A percentile compares a stretch with the other conserved stretches of the same genome.
phyloP scores from a whole-genome alignment of 2,888 invertebrate genomes.

The Ormyrus labotus region DNA sequence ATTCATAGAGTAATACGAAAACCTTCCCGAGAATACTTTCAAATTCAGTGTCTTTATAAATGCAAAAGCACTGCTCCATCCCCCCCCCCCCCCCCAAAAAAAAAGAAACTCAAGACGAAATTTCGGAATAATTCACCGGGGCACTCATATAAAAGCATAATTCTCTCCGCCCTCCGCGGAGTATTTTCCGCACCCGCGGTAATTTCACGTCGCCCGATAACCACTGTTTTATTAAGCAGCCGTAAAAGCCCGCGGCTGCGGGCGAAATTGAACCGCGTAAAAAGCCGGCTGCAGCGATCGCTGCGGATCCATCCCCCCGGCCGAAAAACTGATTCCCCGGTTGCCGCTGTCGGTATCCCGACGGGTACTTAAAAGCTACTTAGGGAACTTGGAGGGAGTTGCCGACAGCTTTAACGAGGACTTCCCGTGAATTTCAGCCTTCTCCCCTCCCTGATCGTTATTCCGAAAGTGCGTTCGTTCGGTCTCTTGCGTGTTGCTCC shows the following conservation, averaged over 20 bases:
- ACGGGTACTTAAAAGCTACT: constrained; percentile 49
- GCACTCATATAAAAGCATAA: too few relatives aligned
- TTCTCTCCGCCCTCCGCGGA: too few relatives aligned
- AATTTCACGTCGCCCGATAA: constrained; percentile 28
- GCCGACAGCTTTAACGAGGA: constrained; percentile 30
- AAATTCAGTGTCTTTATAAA: background rate
- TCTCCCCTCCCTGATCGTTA: constrained; percentile 26
- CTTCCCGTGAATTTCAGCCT: constrained; percentile 5
- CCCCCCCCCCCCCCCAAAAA: background rate
- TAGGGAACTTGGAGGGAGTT: background rate
- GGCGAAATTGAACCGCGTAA: constrained; percentile 28
- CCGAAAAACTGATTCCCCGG: background rate
- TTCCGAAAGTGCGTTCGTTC: constrained; percentile 16
- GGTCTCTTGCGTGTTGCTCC: background rate
- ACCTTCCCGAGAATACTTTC: background rate
- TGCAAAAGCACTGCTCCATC: too few relatives aligned
- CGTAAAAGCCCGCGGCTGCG: constrained; percentile 13
- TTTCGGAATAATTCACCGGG: background rate
- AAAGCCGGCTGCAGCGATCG: constrained; percentile 7
- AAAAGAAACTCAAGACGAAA: constrained; percentile 3
- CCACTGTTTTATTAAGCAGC: constrained; percentile 39
- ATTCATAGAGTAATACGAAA: background rate
- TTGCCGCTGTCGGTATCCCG: background rate
- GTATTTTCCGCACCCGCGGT: background rate
- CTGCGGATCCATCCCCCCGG: background rate